phyloP scores from a whole-genome alignment of 2,888 invertebrate genomes.

The Ferrisia virgata region DNA sequence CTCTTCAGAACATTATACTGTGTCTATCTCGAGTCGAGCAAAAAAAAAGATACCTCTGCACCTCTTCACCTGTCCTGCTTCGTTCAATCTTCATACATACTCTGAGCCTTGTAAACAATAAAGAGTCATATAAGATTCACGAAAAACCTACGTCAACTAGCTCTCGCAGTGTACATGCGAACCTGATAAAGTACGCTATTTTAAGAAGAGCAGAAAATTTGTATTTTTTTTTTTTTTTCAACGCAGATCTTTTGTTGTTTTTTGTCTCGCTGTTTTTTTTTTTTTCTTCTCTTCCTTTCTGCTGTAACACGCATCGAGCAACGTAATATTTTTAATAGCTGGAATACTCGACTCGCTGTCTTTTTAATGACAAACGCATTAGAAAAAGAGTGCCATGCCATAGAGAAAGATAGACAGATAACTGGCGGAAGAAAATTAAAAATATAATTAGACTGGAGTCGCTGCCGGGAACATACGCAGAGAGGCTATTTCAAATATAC shows the following conservation, averaged over 20 bases:
- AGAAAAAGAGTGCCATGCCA: neutral
- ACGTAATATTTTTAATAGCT: neutral
- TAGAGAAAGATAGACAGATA: neutral
- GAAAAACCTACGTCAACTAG: neutral
- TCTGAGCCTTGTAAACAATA: neutral
- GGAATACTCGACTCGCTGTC: neutral
- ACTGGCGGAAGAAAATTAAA: neutral
- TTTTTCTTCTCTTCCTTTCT: too few species aligned
- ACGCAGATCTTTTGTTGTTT: too few species aligned
- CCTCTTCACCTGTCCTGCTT: neutral
- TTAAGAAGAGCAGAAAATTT: neutral
- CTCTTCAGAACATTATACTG: neutral
- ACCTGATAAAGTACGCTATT: conserved; percentile 29
- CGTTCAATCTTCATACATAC: neutral
- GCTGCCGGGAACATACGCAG: neutral
- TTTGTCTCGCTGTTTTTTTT: too few species aligned
- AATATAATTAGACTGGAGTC: conserved; percentile 5
- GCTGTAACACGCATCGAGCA: neutral
- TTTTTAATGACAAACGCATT: neutral
- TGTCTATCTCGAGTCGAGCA: too few species aligned
- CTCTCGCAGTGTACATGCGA: neutral
- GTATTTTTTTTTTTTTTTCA: neutral
- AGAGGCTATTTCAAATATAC: neutral
- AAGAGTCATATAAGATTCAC: neutral
- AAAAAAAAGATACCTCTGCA: neutral